Base-by-base conservation (phyloP, 53 echinoderm and acorn worm species). In the Crossaster papposus region DNA sequence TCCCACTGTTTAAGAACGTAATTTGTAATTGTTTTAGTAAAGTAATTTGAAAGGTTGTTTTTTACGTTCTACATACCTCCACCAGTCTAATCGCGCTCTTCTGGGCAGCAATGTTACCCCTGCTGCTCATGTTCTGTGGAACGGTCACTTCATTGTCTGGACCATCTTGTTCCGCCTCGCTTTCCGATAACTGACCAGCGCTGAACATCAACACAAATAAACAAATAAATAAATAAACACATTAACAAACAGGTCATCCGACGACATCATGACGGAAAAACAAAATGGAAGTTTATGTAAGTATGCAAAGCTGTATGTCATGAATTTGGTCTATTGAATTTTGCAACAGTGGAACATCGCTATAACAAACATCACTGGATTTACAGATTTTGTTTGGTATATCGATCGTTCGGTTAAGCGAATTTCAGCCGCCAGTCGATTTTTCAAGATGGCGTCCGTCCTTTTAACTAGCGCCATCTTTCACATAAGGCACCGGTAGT, bases 81-180 rank as follows among this genome's bases (percentile, higher is more conserved):
- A 98, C 88, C 3, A 98, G 89, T 79, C 96, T 93, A 76, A 98
- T 94, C 30, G 98, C 98, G 83, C 98, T 98, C 89, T 97, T 94
- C 82, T 94, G 93, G 36, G 93, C 81, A 55, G 92, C 89, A 31
- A 96, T 93, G 92, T 98, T 96, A 50, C 98, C 98, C 64, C 98
- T 80, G 86, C 96, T 96, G 34, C 90, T 83, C 64, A 98, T 83
- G 35, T 74, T 86, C 92, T 98, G 98, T 9, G 98, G 98, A 22
- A 98, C 83, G 7, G 94, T 98, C 77, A 98, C 94, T 74, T 98
- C 98, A 62, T 98, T 98, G 90, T 98, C 94, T 8, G 93, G 93
- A 53, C 98, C 98, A 55, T 98, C 98, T 81, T 93, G 89, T 89
- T 98, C 98, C 1, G 98, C 96, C 85, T 98, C 98, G 80, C 98